Evolutionary conservation across 2,797 vertebrate genomes (phyloP), one percentile per base, ranked within the genome.

Genomic region (Acropternis orthonyx): DNA sequence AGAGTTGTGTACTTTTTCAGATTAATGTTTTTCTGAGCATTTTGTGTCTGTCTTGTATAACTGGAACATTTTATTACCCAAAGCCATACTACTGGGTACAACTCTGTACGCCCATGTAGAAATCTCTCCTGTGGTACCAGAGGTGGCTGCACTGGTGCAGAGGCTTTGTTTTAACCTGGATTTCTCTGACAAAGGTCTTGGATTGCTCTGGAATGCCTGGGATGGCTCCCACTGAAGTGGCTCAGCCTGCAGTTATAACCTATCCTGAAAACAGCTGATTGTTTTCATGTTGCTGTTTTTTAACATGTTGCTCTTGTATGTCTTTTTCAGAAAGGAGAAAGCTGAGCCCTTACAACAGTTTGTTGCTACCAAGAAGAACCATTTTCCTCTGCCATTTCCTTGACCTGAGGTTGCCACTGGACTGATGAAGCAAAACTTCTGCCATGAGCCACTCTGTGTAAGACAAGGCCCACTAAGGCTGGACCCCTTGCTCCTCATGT

Each of bases 381-480:
- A 20, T 28, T 78, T 93, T 73, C 30, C 32, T 54, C 18, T 34
- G 76, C 65, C 14, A 34, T 79, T 94, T 93, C 79, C 80, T 77
- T 83, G 48, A 32, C 48, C 41, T 41, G 46, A 71, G 23, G n/a
- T 34, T 14, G 18, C 48, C 30, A 52, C 12, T 7, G 15, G 61
- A 41, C 39, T 10, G 46, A 80, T 67, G 55, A 71, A 22, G 7
- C 66, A 76, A 91, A 89, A 92, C 62, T 24, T 58, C 37, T 7
- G 43, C 28, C n/a, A 1, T 1, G 15, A 87, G 1, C 14, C 26
- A 14, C 19, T 12, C 15, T 0, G 2, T 30, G 39, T 49, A 83
- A 79, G 92, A 82, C 52, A 93, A 95, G 61, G 74, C 91, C 85
- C 92, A 82, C 32, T 71, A 43, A 43, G 56, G 36, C 51, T 24